Percentiles rank a stretch among this genome's conserved stretches.
phyloP scores from a whole-genome alignment of 2,888 invertebrate species.

The Caenorhabditis japonica region DNA sequence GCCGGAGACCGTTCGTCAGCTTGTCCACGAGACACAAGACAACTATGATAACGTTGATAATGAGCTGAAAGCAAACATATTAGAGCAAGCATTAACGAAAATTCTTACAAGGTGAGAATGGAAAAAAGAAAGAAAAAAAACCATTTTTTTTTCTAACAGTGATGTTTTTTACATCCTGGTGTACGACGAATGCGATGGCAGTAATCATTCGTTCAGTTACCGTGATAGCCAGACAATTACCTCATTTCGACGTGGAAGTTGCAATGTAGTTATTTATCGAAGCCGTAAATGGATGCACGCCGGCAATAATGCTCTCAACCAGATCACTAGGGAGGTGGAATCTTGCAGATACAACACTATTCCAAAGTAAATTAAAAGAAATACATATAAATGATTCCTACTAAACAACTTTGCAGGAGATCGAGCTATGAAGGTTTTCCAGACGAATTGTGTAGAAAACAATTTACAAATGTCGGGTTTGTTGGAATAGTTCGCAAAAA shows the following conservation, averaged over 20 bases:
- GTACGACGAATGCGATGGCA: slow-evolving; percentile 20
- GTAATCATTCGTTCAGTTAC: slow-evolving; percentile 9
- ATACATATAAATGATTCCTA: not conserved
- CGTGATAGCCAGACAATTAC: not conserved
- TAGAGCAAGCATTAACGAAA: not conserved
- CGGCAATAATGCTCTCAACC: not conserved
- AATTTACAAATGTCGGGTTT: no score
- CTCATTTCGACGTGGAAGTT: slow-evolving; percentile 20
- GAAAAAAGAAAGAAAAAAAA: no score
- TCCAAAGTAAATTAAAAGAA: not conserved
- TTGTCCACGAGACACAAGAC: slow-evolving; percentile 24
- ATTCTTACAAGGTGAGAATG: slow-evolving; percentile 16
- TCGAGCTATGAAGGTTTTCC: no score
- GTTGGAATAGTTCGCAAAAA: no score
- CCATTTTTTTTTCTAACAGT: not conserved
- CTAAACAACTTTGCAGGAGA: no score
- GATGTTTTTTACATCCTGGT: slow-evolving; percentile 10
- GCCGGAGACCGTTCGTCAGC: not conserved
- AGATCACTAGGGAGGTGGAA: not conserved
- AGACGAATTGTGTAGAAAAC: no score
- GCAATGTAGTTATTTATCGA: slow-evolving; percentile 21
- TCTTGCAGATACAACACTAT: not conserved
- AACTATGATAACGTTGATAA: slow-evolving; percentile 7
- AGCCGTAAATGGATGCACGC: not conserved
- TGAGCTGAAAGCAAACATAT: slow-evolving; percentile 4